Conservation (phyloP, 1,140 invertebrate species). For the Meloidogyne chitwoodi region DNA sequence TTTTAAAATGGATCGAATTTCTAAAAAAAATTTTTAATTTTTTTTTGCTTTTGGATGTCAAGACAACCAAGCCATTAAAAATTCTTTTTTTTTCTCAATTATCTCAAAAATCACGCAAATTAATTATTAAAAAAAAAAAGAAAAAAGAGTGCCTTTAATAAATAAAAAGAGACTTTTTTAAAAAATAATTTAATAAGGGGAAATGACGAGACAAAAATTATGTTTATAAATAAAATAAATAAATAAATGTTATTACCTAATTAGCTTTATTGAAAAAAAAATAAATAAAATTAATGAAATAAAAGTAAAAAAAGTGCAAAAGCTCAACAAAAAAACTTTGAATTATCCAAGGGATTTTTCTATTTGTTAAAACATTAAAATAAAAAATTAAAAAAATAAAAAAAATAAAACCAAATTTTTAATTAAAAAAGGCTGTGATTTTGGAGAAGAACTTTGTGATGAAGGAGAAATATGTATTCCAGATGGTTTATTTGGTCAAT, state of each 20-base stretch:
- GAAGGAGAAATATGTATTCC: slow-evolving; percentile 33
- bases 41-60: background rate
- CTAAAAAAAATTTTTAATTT: background rate
- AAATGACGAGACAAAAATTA: background rate
- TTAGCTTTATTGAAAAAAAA: too few relatives aligned
- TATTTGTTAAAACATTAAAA: too few relatives aligned
- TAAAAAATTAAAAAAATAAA: too few relatives aligned
- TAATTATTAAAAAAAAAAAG: background rate
- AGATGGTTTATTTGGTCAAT: slow-evolving; percentile 48
- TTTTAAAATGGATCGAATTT: background rate
- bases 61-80: background rate
- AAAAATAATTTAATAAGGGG: background rate
- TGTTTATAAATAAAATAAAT: too few relatives aligned
- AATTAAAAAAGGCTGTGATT: slow-evolving; percentile 42
- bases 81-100: background rate
- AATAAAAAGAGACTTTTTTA: too few relatives aligned
- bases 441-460: slow-evolving; percentile 42
- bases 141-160: background rate
- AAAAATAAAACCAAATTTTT: background rate
- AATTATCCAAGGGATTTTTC: too few relatives aligned
- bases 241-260: too few relatives aligned
- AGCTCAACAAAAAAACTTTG: too few relatives aligned
- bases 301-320: too few relatives aligned
- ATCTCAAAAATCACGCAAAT: background rate
- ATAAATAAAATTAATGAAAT: too few relatives aligned